Percentiles rank a stretch among this genome's conserved stretches.
phyloP scores from a whole-genome alignment of 2,888 invertebrate genomes.

The Gastracanthus pulcherrimus region DNA sequence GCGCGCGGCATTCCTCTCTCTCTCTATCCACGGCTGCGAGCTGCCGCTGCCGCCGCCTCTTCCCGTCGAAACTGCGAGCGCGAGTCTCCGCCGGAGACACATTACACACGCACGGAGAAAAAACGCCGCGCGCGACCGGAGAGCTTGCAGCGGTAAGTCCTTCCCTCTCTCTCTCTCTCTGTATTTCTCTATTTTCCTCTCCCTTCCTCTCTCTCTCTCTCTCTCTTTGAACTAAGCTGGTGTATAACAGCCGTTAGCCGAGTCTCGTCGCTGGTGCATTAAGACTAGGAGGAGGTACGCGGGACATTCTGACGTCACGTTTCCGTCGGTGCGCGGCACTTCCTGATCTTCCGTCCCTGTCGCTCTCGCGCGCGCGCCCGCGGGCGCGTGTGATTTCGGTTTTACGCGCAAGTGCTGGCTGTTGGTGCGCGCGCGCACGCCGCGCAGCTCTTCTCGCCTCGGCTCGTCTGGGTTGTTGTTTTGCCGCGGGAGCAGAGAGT shows the following conservation, averaged over 20 bases:
- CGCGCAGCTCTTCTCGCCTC: too few relatives aligned
- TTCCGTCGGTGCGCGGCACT: not conserved
- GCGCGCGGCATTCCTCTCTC: not conserved
- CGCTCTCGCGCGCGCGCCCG: too few relatives aligned
- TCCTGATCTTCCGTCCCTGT: not conserved
- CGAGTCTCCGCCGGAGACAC: too few relatives aligned
- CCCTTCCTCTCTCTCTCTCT: not conserved
- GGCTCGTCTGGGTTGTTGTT: not conserved
- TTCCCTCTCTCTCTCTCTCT: not conserved
- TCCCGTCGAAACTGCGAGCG: too few relatives aligned
- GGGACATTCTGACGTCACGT: too few relatives aligned
- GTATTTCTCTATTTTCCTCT: not conserved
- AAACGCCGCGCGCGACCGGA: too few relatives aligned
- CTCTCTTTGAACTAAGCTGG: too few relatives aligned
- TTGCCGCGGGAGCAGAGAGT: not conserved
- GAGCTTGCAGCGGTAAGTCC: not conserved
- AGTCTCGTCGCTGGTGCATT: too few relatives aligned
- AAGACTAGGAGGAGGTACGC: too few relatives aligned
- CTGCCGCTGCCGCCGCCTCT: not conserved
- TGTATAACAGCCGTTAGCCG: too few relatives aligned
- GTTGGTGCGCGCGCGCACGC: too few relatives aligned
- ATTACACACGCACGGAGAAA: too few relatives aligned
- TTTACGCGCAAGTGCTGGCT: not conserved
- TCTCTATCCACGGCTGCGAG: not conserved
- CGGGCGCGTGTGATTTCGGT: not conserved